Evolutionary conservation across 2,888 invertebrate genomes (phyloP).

Genomic region (Lasioglossum villosulum): DNA sequence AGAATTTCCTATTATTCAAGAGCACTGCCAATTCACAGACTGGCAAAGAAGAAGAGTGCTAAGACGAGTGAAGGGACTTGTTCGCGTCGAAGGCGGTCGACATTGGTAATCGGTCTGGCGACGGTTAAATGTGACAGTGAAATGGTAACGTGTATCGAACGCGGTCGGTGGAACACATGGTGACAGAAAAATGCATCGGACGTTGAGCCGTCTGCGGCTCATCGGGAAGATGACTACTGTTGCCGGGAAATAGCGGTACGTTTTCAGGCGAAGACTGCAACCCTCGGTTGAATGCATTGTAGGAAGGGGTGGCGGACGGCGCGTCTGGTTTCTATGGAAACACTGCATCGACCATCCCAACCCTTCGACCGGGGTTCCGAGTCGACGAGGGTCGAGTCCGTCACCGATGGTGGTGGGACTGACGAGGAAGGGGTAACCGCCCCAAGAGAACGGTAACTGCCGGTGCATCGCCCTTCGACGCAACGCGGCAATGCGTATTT

Average conservation of each 20-base stretch:
- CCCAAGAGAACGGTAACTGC: constrained; percentile 74
- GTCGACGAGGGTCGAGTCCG: constrained; percentile 73
- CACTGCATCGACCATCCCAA: constrained; percentile 86
- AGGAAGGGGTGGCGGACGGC: constrained; percentile 86
- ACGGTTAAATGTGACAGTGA: neutral
- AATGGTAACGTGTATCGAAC: neutral
- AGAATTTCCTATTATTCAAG: neutral
- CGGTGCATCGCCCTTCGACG: constrained; percentile 81
- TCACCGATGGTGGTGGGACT: constrained; percentile 62
- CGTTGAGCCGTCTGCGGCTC: neutral
- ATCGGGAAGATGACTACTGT: constrained; percentile 59
- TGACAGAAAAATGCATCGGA: constrained; percentile 9
- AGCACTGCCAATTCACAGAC: neutral
- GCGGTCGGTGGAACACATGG: neutral
- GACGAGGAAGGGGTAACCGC: constrained; percentile 68
- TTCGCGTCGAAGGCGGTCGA: neutral
- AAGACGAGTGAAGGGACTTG: neutral
- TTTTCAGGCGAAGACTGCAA: constrained; percentile 79
- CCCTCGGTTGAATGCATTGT: constrained; percentile 83
- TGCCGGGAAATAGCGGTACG: constrained; percentile 66
- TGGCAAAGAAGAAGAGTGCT: neutral
- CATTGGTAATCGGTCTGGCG: neutral
- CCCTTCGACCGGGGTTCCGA: constrained; percentile 76
- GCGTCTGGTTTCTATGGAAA: constrained; percentile 85
- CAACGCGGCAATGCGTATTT: constrained; percentile 71